Evolutionary conservation across 2,888 invertebrate species (phyloP), one percentile per base, ranked within the genome.

Genomic region (Acleris sparsana): DNA sequence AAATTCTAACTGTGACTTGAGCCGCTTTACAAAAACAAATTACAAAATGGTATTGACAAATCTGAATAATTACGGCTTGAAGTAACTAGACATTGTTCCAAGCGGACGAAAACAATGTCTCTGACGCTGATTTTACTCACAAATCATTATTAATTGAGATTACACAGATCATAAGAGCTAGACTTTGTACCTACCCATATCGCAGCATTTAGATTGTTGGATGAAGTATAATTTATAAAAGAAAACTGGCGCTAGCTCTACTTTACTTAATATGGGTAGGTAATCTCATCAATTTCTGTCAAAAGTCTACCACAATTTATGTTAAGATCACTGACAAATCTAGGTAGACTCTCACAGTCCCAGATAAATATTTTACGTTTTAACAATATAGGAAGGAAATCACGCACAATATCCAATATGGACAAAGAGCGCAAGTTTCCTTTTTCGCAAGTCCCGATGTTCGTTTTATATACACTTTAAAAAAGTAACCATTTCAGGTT

Each of bases 321-420:
- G 85, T 84, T 76, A 85, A 84, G 86, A 88, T 88, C 83, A 78
- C 80, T 70, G 85, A 90, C 88, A 91, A 92, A 90, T 90, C 79
- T 89, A 90, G 89, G 88, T 90, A 91, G 92, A 88, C 92, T 91
- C 83, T 80, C 80, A 85, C 80, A 85, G 81, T 78, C 82, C 85
- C 84, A 85, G 90, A 91, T 91, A 92, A 92, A 92, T 91, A 91
- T 92, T 92, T 91, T 86, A 91, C 82, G 86, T 88, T 91, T 90
- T 83, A 91, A 92, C 91, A 91, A 90, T 86, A 80, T 87, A 88
- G 88, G 89, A 84, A 88, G 88, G 89, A 84, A 85, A 84, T 83
- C 84, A 83, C 86, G 77, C 83, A 80, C 90, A 84, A 81, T 84
- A 86, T 90, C 92, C 92, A 92, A 92, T 91, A 92, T 90, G 92